Conservation (phyloP, 1,140 invertebrate species). For the Pristionchus pacificus region DNA sequence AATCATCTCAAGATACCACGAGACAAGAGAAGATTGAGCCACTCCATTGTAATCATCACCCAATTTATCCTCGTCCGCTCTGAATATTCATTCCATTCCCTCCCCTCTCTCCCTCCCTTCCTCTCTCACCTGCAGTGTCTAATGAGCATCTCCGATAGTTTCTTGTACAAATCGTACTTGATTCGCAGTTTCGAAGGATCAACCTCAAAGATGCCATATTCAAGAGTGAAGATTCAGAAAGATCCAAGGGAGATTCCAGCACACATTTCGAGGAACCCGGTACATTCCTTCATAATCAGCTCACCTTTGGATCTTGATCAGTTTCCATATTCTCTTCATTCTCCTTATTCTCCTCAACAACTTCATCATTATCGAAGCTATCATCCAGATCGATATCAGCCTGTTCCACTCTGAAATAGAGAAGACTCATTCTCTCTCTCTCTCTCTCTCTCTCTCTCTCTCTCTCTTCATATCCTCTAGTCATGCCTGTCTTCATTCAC, state of each 20-base stretch:
- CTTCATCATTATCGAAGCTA: conserved; percentile 61
- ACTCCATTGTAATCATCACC: background rate
- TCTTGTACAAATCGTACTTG: conserved; percentile 90
- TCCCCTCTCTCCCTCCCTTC: background rate
- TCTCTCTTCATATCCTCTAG: no score
- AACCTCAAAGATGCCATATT: conserved; percentile 2
- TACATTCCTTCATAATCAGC: no score
- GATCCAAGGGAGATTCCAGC: no score
- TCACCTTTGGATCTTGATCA: conserved; percentile 4
- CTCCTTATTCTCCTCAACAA: conserved; percentile 51
- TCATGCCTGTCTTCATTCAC: no score
- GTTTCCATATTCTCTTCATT: conserved; percentile 12
- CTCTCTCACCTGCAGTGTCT: conserved; percentile 62
- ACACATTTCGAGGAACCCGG: no score
- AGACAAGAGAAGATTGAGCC: background rate
- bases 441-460: conserved; percentile 6
- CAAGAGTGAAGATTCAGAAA: no score
- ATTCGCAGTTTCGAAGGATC: conserved; percentile 70
- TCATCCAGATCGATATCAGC: conserved; percentile 91
- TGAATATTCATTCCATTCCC: background rate
- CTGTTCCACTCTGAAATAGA: conserved; percentile 72
- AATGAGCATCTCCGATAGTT: conserved; percentile 83
- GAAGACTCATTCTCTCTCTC: conserved; percentile 1
- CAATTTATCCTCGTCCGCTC: background rate
- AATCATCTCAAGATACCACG: conserved; percentile 78